These are phyloP conservation scores for Globodera rostochiensis DNA, from an alignment of 1,140 invertebrate species.

Conservation along the genomic window DNA sequence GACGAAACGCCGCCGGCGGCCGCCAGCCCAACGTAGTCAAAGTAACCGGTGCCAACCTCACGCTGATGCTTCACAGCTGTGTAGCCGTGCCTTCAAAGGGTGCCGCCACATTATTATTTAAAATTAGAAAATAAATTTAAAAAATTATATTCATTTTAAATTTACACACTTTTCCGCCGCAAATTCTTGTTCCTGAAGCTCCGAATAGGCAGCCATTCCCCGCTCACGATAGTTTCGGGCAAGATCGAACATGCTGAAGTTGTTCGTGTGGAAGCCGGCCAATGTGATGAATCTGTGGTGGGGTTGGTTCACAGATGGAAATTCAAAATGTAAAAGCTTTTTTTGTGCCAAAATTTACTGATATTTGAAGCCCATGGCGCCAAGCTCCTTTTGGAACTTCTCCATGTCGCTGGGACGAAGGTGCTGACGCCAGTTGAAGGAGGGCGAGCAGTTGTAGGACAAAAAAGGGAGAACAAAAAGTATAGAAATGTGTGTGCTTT, in stretches of 20 bases:
- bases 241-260: constrained; percentile 66
- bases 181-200: constrained; percentile 66
- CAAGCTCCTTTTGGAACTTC: constrained; percentile 67
- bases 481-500: no score
- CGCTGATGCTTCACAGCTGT: constrained; percentile 68
- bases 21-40: constrained; percentile 63
- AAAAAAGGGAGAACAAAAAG: no score
- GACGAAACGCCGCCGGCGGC: constrained; percentile 64
- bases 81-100: constrained; percentile 59
- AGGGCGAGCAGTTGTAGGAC: constrained; percentile 67
- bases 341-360: constrained; percentile 38
- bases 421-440: constrained; percentile 67
- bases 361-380: constrained; percentile 67
- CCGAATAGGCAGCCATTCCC: constrained; percentile 67
- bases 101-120: constrained; percentile 24
- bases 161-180: constrained; percentile 56
- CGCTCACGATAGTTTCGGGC: constrained; percentile 61
- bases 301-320: not conserved
- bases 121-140: constrained; percentile 24
- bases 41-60: constrained; percentile 67
- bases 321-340: not conserved
- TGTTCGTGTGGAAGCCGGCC: constrained; percentile 67
- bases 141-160: not conserved
- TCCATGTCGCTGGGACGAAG: constrained; percentile 62
- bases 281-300: constrained; percentile 64